Evolutionary conservation across 2,113 vertebrate species (phyloP), one percentile per base, ranked within the genome.

Genomic region (Cynoglossus semilaevis): DNA sequence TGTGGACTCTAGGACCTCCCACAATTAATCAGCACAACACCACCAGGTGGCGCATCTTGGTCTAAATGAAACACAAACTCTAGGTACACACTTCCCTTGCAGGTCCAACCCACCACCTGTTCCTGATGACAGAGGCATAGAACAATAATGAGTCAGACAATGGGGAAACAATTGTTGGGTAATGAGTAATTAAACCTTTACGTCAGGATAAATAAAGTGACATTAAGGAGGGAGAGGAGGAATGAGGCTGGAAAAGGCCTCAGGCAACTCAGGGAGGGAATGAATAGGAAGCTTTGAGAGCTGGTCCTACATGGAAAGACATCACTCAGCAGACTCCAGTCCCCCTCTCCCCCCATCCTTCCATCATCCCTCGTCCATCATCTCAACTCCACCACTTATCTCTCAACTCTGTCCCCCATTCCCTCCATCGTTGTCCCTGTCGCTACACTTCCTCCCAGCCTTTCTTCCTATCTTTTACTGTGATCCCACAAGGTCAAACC

Each of bases 131-230:
- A 44, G 34, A 38, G 51, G 41, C 59, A 37, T 52, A 46, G 59
- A 63, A 85, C 79, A 72, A 85, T 87, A 80, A 88, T 51, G 44
- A 83, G 83, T 38, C 55, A 37, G 73, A 77, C 79, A 70, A 90
- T 90, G 87, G 86, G 60, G 80, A 84, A 83, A 86, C 87, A 83
- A 88, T 88, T 87, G 88, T 86, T 76, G 81, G 85, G 79, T 87
- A 87, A 88, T 82, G 79, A 88, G 85, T 85, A 86, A 88, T 89
- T 87, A 90, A 79, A 73, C 63, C 46, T 72, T 63, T 71, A 86
- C 72, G 82, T 85, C 77, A 62, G 73, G 71, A 78, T 76, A 87
- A 87, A 88, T 85, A 86, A 86, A 78, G 36, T 45, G 70, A 63
- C 16, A 40, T 52, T 11, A 71, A 58, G 60, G 49, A 61, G 58